Base-by-base conservation (phyloP, 2,888 invertebrate genomes). In the Pomacea canaliculata region DNA sequence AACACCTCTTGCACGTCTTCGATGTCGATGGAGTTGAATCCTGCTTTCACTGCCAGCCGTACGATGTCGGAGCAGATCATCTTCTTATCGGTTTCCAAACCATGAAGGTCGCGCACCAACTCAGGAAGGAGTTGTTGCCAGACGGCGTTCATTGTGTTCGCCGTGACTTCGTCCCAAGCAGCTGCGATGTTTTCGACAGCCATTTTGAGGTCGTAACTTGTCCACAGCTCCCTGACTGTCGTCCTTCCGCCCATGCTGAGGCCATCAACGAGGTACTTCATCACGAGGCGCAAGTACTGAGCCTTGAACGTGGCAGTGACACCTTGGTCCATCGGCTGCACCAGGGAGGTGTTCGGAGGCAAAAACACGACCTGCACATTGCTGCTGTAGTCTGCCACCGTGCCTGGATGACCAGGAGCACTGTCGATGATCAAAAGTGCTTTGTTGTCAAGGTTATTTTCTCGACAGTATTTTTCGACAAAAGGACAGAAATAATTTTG, bases 251-350 rank as follows among this genome's bases (percentile, higher is more conserved):
- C 49, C 1, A 10, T 37, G 51, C 67, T 60, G 3, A 49, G 71
- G 1, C 37, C 68, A 16, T 48, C 18, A 16, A 72, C 27, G n/a
- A 76, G 60, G 19, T 62, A 62, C 9, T 56, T 10, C 23, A 76
- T 27, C 37, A 60, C 13, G 10, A 23, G 23, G 7, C 49, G 71
- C 7, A 46, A 19, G 66, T 73, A 78, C 59, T 37, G 69, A 19
- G 56, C 46, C 69, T 76, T 78, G 37, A 78, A 78, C 23, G 68
- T 60, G 56, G 72, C 65, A n/a, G 48, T 67, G 12, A 78, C 56
- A 16, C 76, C 76, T 49, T 76, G 76, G 46, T 78, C 78, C 60
- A 76, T 48, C 2, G 76, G 76, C 70, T 76, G 78, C 37, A 76
- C 51, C 5, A 70, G 59, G 19, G 76, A 49, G 13, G 66, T 73